phyloP scores from a whole-genome alignment of 1,140 invertebrate species.

The Apis florea region DNA sequence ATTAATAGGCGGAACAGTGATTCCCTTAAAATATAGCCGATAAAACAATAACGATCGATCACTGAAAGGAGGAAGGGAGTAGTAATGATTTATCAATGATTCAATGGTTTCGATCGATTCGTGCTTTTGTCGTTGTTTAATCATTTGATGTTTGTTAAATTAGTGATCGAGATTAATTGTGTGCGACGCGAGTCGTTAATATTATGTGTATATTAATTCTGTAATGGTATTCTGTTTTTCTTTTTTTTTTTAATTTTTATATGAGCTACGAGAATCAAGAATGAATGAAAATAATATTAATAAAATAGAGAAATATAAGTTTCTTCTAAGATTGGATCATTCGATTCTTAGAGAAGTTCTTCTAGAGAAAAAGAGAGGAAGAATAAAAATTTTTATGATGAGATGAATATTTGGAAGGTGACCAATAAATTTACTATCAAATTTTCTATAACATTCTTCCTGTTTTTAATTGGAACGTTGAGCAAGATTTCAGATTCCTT shows the following conservation, averaged over 20 bases:
- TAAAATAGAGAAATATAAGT: no score
- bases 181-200: no score
- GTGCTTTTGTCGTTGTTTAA: neutral
- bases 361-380: constrained; percentile 6
- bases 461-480: constrained; percentile 29
- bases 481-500: constrained; percentile 3
- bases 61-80: neutral
- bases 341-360: no score
- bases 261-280: no score
- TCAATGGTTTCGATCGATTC: neutral
- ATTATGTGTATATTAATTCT: no score
- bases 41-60: neutral
- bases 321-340: no score
- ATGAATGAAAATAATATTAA: no score
- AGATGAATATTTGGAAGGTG: constrained; percentile 43
- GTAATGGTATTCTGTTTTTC: no score
- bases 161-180: no score
- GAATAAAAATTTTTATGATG: constrained; percentile 56
- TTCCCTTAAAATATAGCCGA: constrained; percentile 2
- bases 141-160: no score
- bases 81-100: constrained; percentile 31
- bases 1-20: constrained; percentile 23
- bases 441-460: constrained; percentile 36
- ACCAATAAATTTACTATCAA: constrained; percentile 57
- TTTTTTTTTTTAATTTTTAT: no score